Evolutionary conservation across 2,797 vertebrate species (phyloP).

Genomic region (Apodemus agrarius): DNA sequence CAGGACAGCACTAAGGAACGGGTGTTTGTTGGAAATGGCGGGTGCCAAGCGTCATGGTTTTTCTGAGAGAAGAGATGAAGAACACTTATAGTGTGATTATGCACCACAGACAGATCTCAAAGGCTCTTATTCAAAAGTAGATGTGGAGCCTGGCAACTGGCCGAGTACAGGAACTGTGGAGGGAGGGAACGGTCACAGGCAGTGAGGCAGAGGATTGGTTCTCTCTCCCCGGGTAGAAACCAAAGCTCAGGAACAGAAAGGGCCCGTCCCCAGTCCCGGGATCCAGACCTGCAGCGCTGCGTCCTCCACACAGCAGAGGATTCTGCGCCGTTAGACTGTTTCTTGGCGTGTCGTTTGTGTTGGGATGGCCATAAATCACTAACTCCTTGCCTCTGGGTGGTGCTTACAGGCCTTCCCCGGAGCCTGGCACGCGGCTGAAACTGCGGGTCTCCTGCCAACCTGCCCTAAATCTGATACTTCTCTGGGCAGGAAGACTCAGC

Average conservation of each 20-base stretch:
- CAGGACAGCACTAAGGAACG: neutral
- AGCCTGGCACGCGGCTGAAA: neutral
- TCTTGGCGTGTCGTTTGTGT: neutral
- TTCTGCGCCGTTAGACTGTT: neutral
- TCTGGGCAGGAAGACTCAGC: neutral
- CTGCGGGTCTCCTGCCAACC: neutral
- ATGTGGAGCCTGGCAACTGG: neutral
- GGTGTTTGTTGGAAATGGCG: neutral
- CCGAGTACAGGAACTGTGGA: neutral
- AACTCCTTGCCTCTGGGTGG: neutral
- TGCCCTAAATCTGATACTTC: neutral
- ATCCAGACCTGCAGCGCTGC: neutral
- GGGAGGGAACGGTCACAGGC: neutral
- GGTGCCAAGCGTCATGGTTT: neutral
- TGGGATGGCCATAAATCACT: neutral
- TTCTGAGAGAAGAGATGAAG: neutral
- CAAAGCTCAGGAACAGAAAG: neutral
- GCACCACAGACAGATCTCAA: neutral
- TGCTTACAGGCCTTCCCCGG: accelerated
- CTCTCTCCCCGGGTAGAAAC: neutral
- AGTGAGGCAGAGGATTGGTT: neutral
- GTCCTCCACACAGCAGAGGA: neutral
- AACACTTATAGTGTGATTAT: neutral
- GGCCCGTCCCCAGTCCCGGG: neutral
- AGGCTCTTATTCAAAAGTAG: neutral